Percentiles rank a stretch among this genome's conserved stretches.
Conservation (phyloP, 2,888 invertebrate species). For the Microctonus brassicae region DNA sequence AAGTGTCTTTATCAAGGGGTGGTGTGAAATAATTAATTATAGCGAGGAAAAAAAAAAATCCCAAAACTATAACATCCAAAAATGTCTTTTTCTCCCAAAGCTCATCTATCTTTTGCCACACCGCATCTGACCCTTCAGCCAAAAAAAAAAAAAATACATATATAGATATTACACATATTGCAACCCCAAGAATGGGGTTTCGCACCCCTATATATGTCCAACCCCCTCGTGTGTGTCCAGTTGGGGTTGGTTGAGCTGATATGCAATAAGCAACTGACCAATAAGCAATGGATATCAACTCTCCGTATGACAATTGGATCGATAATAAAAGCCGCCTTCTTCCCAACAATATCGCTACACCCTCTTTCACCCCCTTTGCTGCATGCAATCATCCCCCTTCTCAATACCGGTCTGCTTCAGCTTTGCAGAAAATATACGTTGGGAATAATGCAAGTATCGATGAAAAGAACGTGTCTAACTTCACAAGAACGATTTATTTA, state of each 20-base stretch:
- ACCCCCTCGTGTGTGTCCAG: constrained; percentile 18
- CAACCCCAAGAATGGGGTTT: constrained; percentile 5
- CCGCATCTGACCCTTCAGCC: not conserved
- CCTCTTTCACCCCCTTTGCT: not conserved
- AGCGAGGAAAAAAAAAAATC: not conserved
- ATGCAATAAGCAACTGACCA: constrained; percentile 65
- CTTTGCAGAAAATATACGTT: not conserved
- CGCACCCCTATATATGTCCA: constrained; percentile 10
- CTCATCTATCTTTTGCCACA: constrained; percentile 7
- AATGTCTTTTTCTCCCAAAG: not conserved
- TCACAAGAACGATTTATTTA: not conserved
- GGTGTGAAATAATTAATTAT: not conserved
- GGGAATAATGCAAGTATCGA: not conserved
- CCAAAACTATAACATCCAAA: not conserved
- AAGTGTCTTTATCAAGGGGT: not conserved
- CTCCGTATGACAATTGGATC: not conserved
- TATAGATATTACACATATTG: not conserved
- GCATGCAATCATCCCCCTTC: not conserved
- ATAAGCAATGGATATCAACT: constrained; percentile 58
- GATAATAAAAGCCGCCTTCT: constrained; percentile 1
- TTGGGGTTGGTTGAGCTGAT: constrained; percentile 47
- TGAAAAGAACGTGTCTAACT: not conserved
- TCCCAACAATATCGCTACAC: not conserved
- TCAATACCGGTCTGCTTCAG: no score
- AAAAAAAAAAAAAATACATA: not conserved